Evolutionary conservation across 2,888 invertebrate genomes (phyloP), one percentile per base, ranked within the genome.

Genomic region (Toxonevra muliebris): DNA sequence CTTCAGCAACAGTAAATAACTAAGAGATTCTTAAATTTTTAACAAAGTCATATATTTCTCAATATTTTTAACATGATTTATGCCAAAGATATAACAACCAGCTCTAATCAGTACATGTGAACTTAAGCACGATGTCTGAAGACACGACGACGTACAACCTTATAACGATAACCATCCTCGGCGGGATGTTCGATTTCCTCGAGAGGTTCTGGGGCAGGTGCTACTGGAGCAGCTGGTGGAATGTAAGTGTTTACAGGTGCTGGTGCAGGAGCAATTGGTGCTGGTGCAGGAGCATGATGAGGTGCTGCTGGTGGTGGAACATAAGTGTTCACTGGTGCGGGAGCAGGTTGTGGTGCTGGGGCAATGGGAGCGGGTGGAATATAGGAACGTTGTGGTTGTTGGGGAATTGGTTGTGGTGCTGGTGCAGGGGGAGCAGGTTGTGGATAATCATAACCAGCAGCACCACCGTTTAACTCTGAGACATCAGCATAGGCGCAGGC

Each of bases 141-240:
- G 19, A 68, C 55, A 17, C 66, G 50, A 54, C 72, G 69, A 61
- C 68, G 70, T 1, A 69, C 67, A 15, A 68, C 69, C 52, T 68
- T 71, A 59, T 74, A 74, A 15, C 65, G 65, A 54, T 74, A 74
- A 58, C 74, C 74, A 65, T 71, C 66, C 40, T 66, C 61, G 15
- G 60, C 42, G 30, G 13, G 50, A 17, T 45, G 54, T 41, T 59
- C 60, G 9, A 20, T n/a, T 11, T 9, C 5, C 42, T 42, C 58
- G 30, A 7, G 7, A 30, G 30, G 30, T 30, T 30, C 3, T 30
- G 30, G 30, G 7, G 30, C 30, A 2, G 30, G 30, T 2, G 7
- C 71, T 15, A 73, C 50, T 0, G 55, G 2, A 41, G 20, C 48
- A 13, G 62, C 67, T 13, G 72, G 72, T 20, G 72, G 70, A 19